Evolutionary conservation across 1,140 invertebrate species (phyloP), one percentile per base, ranked within the genome.

Genomic region (Drosophila nigrodunni): DNA sequence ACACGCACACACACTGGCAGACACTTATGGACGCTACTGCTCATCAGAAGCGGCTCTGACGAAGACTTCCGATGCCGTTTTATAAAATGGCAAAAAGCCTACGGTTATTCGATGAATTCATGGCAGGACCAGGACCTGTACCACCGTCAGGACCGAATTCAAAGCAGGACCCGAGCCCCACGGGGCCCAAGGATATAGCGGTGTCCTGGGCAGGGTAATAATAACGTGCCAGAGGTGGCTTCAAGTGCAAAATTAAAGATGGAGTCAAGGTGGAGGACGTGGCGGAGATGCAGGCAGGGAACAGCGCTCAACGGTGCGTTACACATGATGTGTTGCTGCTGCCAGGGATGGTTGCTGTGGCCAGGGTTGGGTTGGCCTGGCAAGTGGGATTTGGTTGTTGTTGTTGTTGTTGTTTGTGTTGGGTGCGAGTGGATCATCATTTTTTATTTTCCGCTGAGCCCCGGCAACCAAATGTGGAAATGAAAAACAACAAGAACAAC

Each of bases 401-500:
- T 30, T 30, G 0, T 30, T 21, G 18, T 21, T 21, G 18, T 5
- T 30, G 3, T 30, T 30, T 30, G 25, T 30, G 25, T 49, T 46
- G 64, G 61, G 35, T 35, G 61, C 13, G 57, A 82, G 74, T 90
- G 87, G 87, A 90, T 90, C 82, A 90, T 90, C 87, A 90, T 90
- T 90, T 90, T 90, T 90, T 90, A 90, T 90, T 90, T 90, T 90
- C 82, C 82, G 82, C 77, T 80, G 76, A 79, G 82, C 82, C 68
- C 65, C 49, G 71, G 75, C 82, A 78, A 67, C 70, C 82, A 65
- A 81, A 86, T 86, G 78, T 86, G 72, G 39, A 73, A 76, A 76
- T 62, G 72, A 57, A 74, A 61, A 62, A 66, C 61, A 61, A 46
- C 21, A 49, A 59, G 41, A 78, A 68, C 13, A 39, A 54, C 18